These are phyloP conservation scores for Malurus leucopterus DNA, from an alignment of 2,797 vertebrate genomes.

Conservation along the genomic window DNA sequence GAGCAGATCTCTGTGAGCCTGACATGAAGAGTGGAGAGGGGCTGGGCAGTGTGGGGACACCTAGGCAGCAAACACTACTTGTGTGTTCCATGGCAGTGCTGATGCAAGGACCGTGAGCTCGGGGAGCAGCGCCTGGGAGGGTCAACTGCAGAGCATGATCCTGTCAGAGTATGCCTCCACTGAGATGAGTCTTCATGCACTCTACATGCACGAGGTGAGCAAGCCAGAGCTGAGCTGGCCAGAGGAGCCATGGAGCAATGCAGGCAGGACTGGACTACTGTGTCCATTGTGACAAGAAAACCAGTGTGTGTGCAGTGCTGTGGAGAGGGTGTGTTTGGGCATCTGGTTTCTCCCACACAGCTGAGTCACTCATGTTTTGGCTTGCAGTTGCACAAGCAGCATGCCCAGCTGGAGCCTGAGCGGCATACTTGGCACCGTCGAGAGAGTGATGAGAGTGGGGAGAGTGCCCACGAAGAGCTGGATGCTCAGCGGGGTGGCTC, in stretches of 20 bases:
- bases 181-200: constrained; percentile 96
- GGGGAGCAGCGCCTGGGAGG: constrained; percentile 95
- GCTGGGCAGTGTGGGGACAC: background rate
- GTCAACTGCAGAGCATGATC: constrained; percentile 91
- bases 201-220: constrained; percentile 96
- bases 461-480: constrained; percentile 84
- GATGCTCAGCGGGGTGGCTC: constrained; percentile 68
- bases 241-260: background rate
- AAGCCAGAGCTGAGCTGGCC: background rate
- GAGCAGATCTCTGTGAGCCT: background rate
- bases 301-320: background rate
- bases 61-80: background rate
- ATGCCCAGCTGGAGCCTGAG: constrained; percentile 85
- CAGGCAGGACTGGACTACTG: background rate
- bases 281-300: background rate
- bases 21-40: background rate
- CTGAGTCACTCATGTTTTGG: background rate
- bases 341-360: background rate
- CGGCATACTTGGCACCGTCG: constrained; percentile 94
- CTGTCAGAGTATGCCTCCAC: constrained; percentile 95
- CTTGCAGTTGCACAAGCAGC: constrained; percentile 89
- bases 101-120: constrained; percentile 91
- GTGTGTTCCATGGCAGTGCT: constrained; percentile 68
- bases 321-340: background rate
- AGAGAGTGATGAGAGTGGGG: constrained; percentile 94